Base-by-base conservation (phyloP, 2,797 vertebrate species). In the Muscicapa striata region DNA sequence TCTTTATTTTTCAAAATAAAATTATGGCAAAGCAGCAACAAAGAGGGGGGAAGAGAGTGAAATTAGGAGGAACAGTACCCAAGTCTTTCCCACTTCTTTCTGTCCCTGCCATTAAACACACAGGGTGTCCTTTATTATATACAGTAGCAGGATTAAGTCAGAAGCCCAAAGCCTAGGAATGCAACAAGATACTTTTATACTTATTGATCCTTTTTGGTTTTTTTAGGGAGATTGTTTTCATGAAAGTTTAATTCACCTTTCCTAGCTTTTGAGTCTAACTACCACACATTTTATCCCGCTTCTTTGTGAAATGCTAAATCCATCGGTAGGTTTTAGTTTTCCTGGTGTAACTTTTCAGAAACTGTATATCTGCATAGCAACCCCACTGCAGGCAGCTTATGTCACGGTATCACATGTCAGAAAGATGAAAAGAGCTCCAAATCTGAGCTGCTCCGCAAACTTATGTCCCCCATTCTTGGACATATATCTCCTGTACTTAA, bases 341-440 rank as follows among this genome's bases (percentile, higher is more conserved):
- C 97, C 96, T 97, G 97, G 98, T 98, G 96, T 98, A 98, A 98
- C 97, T 98, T 98, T 98, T 98, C 98, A 98, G 98, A 98, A 98
- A 98, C 97, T 97, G 97, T 98, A 98, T 98, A 98, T 98, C 97
- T 98, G 98, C 97, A 97, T 98, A 98, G 98, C 98, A 98, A 98
- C 97, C 97, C 93, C 96, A 84, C 92, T 94, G 69, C 97, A 97
- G 97, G 97, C 97, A 96, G 97, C 97, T 98, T 97, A 97, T 97
- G 98, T 98, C 97, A 97, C 55, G 29, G 98, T 97, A 96, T 98
- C 98, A 41, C 91, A 97, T 98, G 97, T 98, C 98, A 96, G 96
- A 96, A 97, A 97, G 97, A 98, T 98, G 97, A 98, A 98, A 98
- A 97, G 98, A 96, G 86, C 94, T 98, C 96, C 96, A 97, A 97